A percentile compares a stretch with the other conserved stretches of the same genome.
These are phyloP conservation scores for Petrophora chlorosata DNA, from an alignment of 2,888 invertebrate species.

Conservation along the genomic window DNA sequence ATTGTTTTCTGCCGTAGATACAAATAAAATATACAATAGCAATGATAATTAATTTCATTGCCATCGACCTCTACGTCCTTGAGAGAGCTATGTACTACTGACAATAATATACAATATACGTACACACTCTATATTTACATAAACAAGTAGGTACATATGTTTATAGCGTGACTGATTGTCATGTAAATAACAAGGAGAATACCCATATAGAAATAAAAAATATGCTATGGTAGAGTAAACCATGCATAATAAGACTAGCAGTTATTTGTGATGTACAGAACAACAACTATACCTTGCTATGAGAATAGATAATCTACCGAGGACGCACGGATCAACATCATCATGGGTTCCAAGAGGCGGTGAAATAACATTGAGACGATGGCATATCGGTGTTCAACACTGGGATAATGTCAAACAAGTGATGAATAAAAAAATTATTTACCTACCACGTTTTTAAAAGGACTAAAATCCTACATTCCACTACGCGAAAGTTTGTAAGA, in stretches of 20 bases:
- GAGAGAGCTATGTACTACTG: neutral
- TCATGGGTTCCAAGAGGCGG: too few relatives aligned
- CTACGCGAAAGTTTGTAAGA: too few relatives aligned
- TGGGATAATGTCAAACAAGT: too few relatives aligned
- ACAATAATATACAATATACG: constrained; percentile 4
- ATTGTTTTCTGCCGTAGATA: constrained; percentile 10
- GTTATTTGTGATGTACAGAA: too few relatives aligned
- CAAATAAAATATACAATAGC: neutral
- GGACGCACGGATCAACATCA: too few relatives aligned
- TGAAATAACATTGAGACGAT: too few relatives aligned
- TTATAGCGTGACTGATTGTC: constrained; percentile 10
- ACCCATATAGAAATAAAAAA: neutral
- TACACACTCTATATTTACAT: constrained; percentile 1
- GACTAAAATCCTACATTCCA: too few relatives aligned
- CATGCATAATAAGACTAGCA: neutral
- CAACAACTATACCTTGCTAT: too few relatives aligned
- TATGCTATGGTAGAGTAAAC: neutral
- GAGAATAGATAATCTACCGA: too few relatives aligned
- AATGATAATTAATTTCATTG: constrained; percentile 19
- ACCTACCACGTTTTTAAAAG: too few relatives aligned
- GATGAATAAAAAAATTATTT: too few relatives aligned
- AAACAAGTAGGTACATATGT: neutral
- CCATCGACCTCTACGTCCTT: constrained; percentile 17
- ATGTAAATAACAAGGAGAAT: constrained; percentile 8
- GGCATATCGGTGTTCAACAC: too few relatives aligned